Conservation (phyloP, 1,140 invertebrate species). For the Brachionus rotundiformis region DNA sequence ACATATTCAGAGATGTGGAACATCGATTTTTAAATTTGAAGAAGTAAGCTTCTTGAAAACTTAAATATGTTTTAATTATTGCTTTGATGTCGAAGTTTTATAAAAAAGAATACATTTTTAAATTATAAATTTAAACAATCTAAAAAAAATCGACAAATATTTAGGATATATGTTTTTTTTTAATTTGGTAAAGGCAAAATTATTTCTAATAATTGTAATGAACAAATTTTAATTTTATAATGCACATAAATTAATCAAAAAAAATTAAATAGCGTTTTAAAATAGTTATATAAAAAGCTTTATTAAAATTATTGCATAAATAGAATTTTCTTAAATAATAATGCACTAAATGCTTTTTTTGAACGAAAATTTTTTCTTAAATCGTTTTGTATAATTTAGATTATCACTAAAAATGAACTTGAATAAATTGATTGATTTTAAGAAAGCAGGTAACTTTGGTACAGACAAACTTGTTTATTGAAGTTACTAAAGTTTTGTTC, state of each 20-base stretch:
- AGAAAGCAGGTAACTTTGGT: constrained; percentile 1
- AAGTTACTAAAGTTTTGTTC: neutral
- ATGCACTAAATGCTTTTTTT: neutral
- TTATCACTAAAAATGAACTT: constrained; percentile 1
- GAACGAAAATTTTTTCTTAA: neutral
- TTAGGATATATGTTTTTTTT: no score
- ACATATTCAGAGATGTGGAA: no score
- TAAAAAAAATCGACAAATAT: no score
- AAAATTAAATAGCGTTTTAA: neutral
- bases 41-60: no score
- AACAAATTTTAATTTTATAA: neutral
- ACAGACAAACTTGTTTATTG: neutral
- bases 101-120: no score
- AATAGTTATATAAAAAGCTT: neutral
- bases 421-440: neutral
- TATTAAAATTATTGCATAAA: neutral
- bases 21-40: no score
- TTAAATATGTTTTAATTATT: no score
- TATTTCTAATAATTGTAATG: no score
- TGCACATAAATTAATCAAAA: neutral
- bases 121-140: no score
- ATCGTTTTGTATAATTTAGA: neutral
- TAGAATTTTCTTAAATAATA: neutral
- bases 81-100: no score
- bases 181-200: no score